Base-by-base conservation (phyloP, 2,113 vertebrate species). In the Acanthochromis polyacanthus region DNA sequence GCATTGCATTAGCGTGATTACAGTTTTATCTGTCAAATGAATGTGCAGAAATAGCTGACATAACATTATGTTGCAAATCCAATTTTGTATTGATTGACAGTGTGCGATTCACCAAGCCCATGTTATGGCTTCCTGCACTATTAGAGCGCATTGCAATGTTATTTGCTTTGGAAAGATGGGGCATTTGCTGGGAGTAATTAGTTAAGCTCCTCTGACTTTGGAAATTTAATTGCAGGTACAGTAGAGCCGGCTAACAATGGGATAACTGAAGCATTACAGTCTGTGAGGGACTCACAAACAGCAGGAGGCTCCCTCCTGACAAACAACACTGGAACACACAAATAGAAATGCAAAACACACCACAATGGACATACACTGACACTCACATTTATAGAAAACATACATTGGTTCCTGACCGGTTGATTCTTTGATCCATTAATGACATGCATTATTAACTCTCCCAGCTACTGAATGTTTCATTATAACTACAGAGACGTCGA, bases 141-240 rank as follows among this genome's bases (percentile, higher is more conserved):
- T 88, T 89, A 87, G 78, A 89, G 81, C 79, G 56, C 61, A 78
- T 71, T 78, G 75, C 28, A 0, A 65, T 82, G 85, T 68, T 88
- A 88, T 93, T 93, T 92, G 87, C 84, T 82, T 85, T 63, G 80
- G 80, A 73, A 83, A 84, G 60, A 65, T n/a, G 48, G 67, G 45
- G 25, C 57, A 87, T 93, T 92, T 91, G 68, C 88, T 84, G 57
- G 60, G 69, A 90, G 80, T 88, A 93, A 93, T 94, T 91, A 93
- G 86, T 86, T 88, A 88, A 89, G 85, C 89, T 89, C 86, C 78
- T 68, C 66, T 88, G 86, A 81, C 84, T 93, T 90, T 91, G 75
- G 85, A 91, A 91, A 91, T 92, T 85, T 92, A 90, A 93, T 92
- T 92, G 82, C 91, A 93, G 90, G 91, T 92, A 85, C 69, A 83